Evolutionary conservation across 2,888 invertebrate genomes (phyloP), one percentile per base, ranked within the genome.

Genomic region (Dione juno): DNA sequence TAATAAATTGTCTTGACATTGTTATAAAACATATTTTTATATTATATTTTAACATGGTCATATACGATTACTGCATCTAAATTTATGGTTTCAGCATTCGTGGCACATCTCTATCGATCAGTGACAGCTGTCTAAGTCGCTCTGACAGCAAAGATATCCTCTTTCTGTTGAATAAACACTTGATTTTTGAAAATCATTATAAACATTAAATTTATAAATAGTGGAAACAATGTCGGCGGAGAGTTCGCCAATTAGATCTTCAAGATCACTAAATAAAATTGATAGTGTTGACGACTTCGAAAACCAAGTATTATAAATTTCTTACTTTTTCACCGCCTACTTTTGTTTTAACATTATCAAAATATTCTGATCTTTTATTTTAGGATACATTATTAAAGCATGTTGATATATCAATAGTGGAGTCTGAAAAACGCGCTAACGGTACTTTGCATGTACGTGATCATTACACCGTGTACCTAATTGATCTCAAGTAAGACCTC

Each of bases 391-490:
- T 96, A 72, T 84, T 96, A 71, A 95, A 95, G 87, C 96, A 96
- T 82, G 94, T 96, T 82, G 96, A 96, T 88, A 96, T 96, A 81
- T 94, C 95, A 71, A 96, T 96, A 73, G 94, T 96, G 58, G 96
- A 96, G 82, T 96, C 96, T 8, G 96, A 96, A 83, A 96, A 96
- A 84, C 93, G 96, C 71, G 95, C 95, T 58, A 96, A 96, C 85
- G 95, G 96, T 53, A 95, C 96, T 11, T 87, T 96, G 63, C 96
- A 96, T 86, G 94, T 96, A 67, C 92, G 96, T 80, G 96, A 96
- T 84, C 96, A 95, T 89, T 96, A 95, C 84, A 96, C 96, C 0
- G 96, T 96, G 50, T 96, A 96, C 89, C 93, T 96, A 83, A 95
- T 96, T 81, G 96, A 96, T 93, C 94, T 96, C 73, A 96, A 96